Percentiles rank a stretch among this genome's conserved stretches.
These are phyloP conservation scores for Panagrolaimus sp. DNA, from an alignment of 1,140 invertebrate genomes.

Conservation along the genomic window DNA sequence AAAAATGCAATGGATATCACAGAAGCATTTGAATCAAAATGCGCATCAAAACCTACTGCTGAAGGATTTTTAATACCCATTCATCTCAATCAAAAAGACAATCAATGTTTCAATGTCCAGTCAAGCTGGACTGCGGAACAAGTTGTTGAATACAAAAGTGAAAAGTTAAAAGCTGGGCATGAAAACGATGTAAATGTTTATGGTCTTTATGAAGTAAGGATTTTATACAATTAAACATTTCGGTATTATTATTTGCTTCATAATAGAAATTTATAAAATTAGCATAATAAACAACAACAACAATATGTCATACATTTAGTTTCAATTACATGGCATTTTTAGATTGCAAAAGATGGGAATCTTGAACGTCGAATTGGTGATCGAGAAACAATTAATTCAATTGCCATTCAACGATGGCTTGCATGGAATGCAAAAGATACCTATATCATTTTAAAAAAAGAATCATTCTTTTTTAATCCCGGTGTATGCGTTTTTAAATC, in stretches of 20 bases:
- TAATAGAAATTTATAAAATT: too few relatives aligned
- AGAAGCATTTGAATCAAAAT: slow-evolving; percentile 33
- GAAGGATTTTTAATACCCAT: slow-evolving; percentile 51
- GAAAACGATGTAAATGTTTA: slow-evolving; percentile 10
- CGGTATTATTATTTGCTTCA: too few relatives aligned
- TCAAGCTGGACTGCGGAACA: slow-evolving; percentile 24
- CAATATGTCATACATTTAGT: too few relatives aligned
- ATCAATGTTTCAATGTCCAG: slow-evolving; percentile 50
- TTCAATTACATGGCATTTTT: too few relatives aligned
- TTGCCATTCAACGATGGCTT: slow-evolving; percentile 49
- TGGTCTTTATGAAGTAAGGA: slow-evolving; percentile 30
- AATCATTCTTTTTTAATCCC: slow-evolving; percentile 29
- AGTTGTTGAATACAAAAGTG: slow-evolving; percentile 18
- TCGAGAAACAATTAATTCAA: slow-evolving; percentile 35
- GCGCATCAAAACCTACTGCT: slow-evolving; percentile 31
- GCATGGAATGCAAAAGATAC: slow-evolving; percentile 42
- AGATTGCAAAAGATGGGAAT: slow-evolving; percentile 30
- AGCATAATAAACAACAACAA: too few relatives aligned
- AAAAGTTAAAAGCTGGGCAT: slow-evolving; percentile 9
- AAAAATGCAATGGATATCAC: slow-evolving; percentile 33
- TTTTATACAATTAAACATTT: too few relatives aligned
- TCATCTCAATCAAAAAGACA: slow-evolving; percentile 50
- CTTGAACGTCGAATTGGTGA: slow-evolving; percentile 36
- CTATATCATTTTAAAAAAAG: slow-evolving; percentile 39
- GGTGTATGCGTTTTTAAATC: slow-evolving; percentile 20